phyloP scores from a whole-genome alignment of 1,140 invertebrate genomes.

The Hermetia illucens region DNA sequence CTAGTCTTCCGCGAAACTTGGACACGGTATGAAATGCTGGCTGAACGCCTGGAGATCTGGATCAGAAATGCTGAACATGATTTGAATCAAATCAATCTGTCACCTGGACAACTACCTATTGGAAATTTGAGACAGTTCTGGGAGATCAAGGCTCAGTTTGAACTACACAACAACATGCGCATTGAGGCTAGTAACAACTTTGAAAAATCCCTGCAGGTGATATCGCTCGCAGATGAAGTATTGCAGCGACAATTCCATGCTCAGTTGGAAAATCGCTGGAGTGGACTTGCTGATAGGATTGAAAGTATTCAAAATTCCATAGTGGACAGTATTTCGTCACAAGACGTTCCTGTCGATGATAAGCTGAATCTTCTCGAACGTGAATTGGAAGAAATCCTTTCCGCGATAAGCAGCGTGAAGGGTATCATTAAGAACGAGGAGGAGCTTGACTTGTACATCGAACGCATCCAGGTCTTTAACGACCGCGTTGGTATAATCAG shows the following conservation, averaged over 20 bases:
- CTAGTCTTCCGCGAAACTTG: constrained; percentile 61
- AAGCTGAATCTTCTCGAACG: constrained; percentile 56
- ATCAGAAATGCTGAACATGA: constrained; percentile 54
- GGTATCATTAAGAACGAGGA: constrained; percentile 68
- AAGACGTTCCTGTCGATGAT: constrained; percentile 52
- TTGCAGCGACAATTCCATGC: constrained; percentile 59
- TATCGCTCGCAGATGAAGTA: constrained; percentile 68
- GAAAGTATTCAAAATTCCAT: constrained; percentile 47
- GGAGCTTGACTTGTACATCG: constrained; percentile 63
- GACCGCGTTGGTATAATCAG: constrained; percentile 58
- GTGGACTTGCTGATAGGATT: constrained; percentile 45
- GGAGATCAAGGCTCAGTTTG: constrained; percentile 77
- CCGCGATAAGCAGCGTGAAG: constrained; percentile 49
- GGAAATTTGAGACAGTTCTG: constrained; percentile 66
- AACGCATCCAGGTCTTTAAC: constrained; percentile 58
- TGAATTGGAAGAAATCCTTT: constrained; percentile 53
- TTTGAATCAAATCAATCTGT: constrained; percentile 34
- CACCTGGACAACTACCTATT: constrained; percentile 40
- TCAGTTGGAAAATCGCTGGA: constrained; percentile 62
- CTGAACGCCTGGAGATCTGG: constrained; percentile 59
- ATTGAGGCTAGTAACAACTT: constrained; percentile 56
- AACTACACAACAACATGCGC: constrained; percentile 64
- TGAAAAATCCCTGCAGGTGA: constrained; percentile 58
- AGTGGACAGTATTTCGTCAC: constrained; percentile 48
- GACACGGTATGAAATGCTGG: constrained; percentile 52